Conservation (phyloP, 30 jellyfish, hydroid and myxozoan species). For the Nemopilema nomurai region DNA sequence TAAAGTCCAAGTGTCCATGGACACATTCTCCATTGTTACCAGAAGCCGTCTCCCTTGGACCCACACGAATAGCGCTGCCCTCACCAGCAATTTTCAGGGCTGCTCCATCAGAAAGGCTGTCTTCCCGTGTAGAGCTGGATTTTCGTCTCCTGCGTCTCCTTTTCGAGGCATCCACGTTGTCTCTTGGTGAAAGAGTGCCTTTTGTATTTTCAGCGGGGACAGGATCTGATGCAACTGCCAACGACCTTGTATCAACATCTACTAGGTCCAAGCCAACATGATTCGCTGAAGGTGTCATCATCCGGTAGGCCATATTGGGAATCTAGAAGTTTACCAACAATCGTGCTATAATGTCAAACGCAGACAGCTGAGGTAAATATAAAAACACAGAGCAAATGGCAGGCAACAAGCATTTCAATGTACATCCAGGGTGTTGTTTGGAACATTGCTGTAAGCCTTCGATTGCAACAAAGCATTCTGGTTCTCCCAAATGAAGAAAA, state of each 20-base stretch:
- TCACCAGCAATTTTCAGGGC: background rate
- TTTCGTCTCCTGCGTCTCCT: slow-evolving; percentile 47
- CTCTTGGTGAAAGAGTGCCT: slow-evolving; percentile 25
- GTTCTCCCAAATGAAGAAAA: background rate
- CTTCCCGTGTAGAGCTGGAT: slow-evolving; percentile 42
- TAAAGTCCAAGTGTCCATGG: background rate
- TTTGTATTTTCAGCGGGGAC: background rate
- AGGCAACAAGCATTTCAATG: too few relatives aligned
- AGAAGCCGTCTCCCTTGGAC: background rate
- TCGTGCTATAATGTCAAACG: background rate
- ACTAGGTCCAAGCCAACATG: slow-evolving; percentile 26
- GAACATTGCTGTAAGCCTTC: too few relatives aligned
- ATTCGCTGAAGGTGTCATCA: slow-evolving; percentile 32
- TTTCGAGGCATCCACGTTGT: slow-evolving; percentile 10
- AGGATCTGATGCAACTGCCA: slow-evolving; percentile 9
- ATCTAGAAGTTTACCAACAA: background rate
- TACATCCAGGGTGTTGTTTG: too few relatives aligned
- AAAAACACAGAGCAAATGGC: background rate
- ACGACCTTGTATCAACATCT: background rate
- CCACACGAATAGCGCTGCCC: background rate
- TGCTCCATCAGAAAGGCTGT: slow-evolving; percentile 34
- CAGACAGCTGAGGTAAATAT: background rate
- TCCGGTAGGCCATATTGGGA: slow-evolving; percentile 65
- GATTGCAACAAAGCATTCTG: background rate
- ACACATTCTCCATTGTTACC: too few relatives aligned